phyloP scores from a whole-genome alignment of 2,797 vertebrate species.

The Apogon hyalosoma region DNA sequence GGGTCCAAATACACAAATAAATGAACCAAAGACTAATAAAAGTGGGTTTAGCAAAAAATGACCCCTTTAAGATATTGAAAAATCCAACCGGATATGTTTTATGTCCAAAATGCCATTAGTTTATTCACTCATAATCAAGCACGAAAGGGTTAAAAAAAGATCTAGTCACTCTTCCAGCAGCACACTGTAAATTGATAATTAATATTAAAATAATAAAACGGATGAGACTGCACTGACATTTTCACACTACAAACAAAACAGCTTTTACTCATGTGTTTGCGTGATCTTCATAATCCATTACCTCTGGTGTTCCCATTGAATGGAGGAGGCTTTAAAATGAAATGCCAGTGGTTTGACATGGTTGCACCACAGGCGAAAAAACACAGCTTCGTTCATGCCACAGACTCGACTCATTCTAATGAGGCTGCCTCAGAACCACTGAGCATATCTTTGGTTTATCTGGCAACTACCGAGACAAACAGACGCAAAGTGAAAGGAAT shows the following conservation, averaged over 20 bases:
- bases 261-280: no score
- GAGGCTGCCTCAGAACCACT: conserved; percentile 41
- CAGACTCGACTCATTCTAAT: conserved; percentile 56
- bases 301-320: conserved; percentile 1
- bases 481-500: conserved; percentile 36
- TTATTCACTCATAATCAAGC: no score
- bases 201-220: not conserved
- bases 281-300: conserved; percentile 1
- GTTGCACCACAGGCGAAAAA: conserved; percentile 50
- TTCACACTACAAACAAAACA: conserved; percentile 6
- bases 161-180: not conserved
- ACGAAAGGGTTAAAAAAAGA: not conserved
- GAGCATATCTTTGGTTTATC: conserved; percentile 50
- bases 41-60: no score
- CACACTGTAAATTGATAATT: not conserved
- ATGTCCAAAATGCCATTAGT: no score
- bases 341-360: conserved; percentile 61
- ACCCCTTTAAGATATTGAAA: no score
- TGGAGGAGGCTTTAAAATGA: conserved; percentile 29
- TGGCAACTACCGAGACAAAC: conserved; percentile 48
- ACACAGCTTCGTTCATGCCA: conserved; percentile 51
- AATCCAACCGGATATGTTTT: no score
- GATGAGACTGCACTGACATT: not conserved
- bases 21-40: no score
- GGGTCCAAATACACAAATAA: no score